phyloP scores from a whole-genome alignment of 2,797 vertebrate genomes.

The Crocidura indochinensis region DNA sequence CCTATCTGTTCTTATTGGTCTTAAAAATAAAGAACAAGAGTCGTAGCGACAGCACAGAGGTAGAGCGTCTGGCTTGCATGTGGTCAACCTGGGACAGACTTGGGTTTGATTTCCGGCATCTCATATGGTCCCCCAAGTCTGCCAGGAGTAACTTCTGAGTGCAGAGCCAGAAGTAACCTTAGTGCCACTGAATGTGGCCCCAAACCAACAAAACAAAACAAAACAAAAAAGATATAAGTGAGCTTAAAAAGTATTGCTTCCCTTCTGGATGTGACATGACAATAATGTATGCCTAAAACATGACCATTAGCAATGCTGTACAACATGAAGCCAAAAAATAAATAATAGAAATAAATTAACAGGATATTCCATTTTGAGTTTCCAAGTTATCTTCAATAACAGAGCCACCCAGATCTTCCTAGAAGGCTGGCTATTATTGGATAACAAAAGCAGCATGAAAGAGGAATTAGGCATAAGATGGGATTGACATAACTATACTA shows the following conservation, averaged over 20 bases:
- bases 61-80: too few relatives aligned
- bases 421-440: background rate
- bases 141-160: too few relatives aligned
- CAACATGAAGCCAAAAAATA: too few relatives aligned
- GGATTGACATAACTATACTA: background rate
- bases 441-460: constrained; percentile 17
- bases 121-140: too few relatives aligned
- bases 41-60: too few relatives aligned
- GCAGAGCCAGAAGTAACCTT: too few relatives aligned
- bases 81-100: too few relatives aligned
- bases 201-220: too few relatives aligned
- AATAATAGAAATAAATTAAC: constrained; percentile 7
- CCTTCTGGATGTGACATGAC: background rate
- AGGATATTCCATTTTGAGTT: background rate
- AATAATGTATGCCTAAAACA: too few relatives aligned
- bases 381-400: background rate
- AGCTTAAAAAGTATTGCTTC: background rate
- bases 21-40: background rate
- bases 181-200: too few relatives aligned
- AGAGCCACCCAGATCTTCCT: background rate
- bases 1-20: background rate
- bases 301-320: too few relatives aligned
- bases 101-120: too few relatives aligned
- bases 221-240: background rate
- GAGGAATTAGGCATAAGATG: background rate